Evolutionary conservation across 2,797 vertebrate species (phyloP).

Genomic region (Coracias cyanogaster): DNA sequence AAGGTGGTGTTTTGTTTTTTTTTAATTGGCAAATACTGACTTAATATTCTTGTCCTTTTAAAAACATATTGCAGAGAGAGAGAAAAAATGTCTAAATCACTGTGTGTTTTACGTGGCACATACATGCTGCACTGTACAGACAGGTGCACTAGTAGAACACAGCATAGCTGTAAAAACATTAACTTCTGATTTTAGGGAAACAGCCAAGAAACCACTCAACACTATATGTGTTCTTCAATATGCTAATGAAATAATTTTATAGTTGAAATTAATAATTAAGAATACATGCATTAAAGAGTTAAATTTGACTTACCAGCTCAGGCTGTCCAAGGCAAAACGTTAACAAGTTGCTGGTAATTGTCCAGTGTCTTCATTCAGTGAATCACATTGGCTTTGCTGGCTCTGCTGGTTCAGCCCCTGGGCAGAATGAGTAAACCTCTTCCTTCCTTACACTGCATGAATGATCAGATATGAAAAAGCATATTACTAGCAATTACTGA

Average conservation of each 20-base stretch:
- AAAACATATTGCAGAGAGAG: neutral
- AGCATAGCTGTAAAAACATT: neutral
- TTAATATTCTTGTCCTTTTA: neutral
- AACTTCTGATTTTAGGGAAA: neutral
- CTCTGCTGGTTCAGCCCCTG: conserved; percentile 86
- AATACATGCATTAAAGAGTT: conserved; percentile 35
- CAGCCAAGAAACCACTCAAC: neutral
- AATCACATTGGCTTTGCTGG: conserved; percentile 80
- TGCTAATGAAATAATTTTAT: neutral
- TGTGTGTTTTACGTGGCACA: neutral
- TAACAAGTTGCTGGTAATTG: conserved; percentile 80
- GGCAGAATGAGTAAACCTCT: conserved; percentile 80
- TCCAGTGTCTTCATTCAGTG: conserved; percentile 86
- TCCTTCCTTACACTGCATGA: conserved; percentile 78
- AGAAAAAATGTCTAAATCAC: neutral
- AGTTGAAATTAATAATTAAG: neutral
- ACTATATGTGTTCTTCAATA: neutral
- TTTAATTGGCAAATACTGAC: neutral
- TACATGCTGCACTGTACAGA: neutral
- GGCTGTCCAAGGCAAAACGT: conserved; percentile 78
- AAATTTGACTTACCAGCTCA: conserved; percentile 87
- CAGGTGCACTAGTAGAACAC: neutral
- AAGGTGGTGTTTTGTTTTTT: neutral
- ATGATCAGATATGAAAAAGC: conserved; percentile 75
- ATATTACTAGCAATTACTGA: conserved; percentile 69